Evolutionary conservation across 1,140 invertebrate genomes (phyloP).

Genomic region (Caenorhabditis tropicalis): DNA sequence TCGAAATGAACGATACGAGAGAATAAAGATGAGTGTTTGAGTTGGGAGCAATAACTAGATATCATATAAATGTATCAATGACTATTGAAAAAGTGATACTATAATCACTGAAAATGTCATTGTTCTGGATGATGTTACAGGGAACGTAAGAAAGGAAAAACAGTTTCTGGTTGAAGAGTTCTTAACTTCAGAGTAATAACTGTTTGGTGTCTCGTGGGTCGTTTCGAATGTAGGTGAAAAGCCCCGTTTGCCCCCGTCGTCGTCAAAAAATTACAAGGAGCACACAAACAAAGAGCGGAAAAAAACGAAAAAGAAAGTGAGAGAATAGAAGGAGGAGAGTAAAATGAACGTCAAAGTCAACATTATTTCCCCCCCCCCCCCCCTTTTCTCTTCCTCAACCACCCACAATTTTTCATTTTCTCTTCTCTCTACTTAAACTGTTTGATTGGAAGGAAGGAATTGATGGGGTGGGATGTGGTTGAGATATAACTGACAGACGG

Average conservation of each 20-base stretch:
- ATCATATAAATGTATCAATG: too few relatives aligned
- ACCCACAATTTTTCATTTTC: conserved; percentile 35
- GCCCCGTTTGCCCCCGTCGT: not conserved
- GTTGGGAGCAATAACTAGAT: too few relatives aligned
- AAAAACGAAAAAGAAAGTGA: conserved; percentile 9
- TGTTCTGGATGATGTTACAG: too few relatives aligned
- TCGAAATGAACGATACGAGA: not conserved
- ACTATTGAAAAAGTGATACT: too few relatives aligned
- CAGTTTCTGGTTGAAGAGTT: not conserved
- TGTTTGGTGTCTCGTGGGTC: not conserved
- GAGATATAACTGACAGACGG: not conserved
- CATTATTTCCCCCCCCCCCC: too few relatives aligned
- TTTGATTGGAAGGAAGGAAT: not conserved
- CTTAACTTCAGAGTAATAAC: not conserved
- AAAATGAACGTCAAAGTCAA: conserved; percentile 40
- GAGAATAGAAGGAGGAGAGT: conserved; percentile 27
- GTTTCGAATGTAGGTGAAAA: not conserved
- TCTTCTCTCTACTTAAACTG: conserved; percentile 30
- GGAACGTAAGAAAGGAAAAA: not conserved
- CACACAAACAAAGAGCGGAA: conserved; percentile 34
- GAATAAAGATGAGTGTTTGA: not conserved
- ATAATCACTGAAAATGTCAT: too few relatives aligned
- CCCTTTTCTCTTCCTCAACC: not conserved
- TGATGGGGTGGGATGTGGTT: not conserved
- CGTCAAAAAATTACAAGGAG: conserved; percentile 37